Evolutionary conservation across 92 coral and sea anemone genomes (phyloP), one percentile per base, ranked within the genome.

Genomic region (Anthopleura xanthogrammica): DNA sequence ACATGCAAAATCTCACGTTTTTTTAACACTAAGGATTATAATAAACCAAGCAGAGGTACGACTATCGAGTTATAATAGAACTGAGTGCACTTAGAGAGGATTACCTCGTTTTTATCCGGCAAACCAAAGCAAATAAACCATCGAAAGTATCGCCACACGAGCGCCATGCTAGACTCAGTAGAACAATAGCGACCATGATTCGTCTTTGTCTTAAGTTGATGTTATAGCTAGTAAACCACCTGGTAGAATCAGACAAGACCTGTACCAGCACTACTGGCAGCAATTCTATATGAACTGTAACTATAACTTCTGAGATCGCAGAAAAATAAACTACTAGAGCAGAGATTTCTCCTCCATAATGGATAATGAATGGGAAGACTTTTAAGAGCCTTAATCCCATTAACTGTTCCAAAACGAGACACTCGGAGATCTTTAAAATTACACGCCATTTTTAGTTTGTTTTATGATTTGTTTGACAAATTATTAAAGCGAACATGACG

Each of bases 61-160:
- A n/a, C 74, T 36, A 68, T 2, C 24, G 36, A 23, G 43, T 68
- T n/a, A 1, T 68, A 68, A 68, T 6, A 16, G 29, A 68, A 5
- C 16, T 29, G 77, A 81, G 22, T 14, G 77, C 36, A 70, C 24
- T 66, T 19, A 82, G 56, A 42, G 3, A 24, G 78, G 12, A 46
- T 23, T 89, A 89, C 92, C 93, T 90, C 90, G 77, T 56, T 79
- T 52, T 48, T 79, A 83, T 76, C 77, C 54, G 90, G 86, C 50
- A 82, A 73, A 41, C 90, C 90, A 29, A 90, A 83, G 83, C 93
- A 90, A n/a, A 90, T 88, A 70, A 83, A 29, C 93, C 93, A 90
- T 55, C 89, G 85, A 66, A 90, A 77, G 82, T 87, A 87, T 42
- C 72, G 82, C 93, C 93, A 90, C 48, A 87, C 83, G 68, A 80